Percentiles rank a stretch among this genome's conserved stretches.
These are phyloP conservation scores for Graphium colonna DNA, from an alignment of 2,888 invertebrate genomes.

Conservation along the genomic window DNA sequence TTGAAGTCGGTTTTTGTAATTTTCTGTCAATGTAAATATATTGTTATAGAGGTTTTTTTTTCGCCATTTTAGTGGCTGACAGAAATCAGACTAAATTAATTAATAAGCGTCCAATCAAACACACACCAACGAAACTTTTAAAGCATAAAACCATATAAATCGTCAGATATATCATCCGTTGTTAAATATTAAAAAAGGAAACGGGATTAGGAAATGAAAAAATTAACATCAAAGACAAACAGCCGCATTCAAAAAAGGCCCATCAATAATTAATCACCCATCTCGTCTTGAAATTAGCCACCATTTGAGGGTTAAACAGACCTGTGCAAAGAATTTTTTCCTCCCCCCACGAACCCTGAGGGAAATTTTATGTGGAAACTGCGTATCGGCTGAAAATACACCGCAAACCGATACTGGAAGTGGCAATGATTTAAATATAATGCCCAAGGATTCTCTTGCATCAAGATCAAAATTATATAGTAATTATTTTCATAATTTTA, in stretches of 20 bases:
- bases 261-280: conserved; percentile 75
- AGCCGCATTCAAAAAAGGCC: conserved; percentile 55
- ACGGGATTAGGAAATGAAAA: conserved; percentile 46
- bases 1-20: too few species aligned
- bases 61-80: too few species aligned
- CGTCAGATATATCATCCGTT: conserved; percentile 43
- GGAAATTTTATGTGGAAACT: conserved; percentile 75
- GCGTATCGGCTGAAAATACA: conserved; percentile 49
- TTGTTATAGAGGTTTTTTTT: too few species aligned
- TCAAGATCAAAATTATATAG: too few species aligned
- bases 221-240: conserved; percentile 72
- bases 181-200: conserved; percentile 52
- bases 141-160: neutral
- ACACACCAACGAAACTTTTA: neutral
- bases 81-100: too few species aligned
- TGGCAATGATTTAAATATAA: conserved; percentile 16
- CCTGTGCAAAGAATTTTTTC: conserved; percentile 57
- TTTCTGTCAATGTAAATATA: too few species aligned
- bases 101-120: neutral
- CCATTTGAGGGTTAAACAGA: conserved; percentile 69
- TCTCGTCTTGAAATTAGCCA: conserved; percentile 71
- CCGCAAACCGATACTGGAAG: conserved; percentile 36
- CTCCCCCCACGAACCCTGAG: conserved; percentile 55
- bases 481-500: neutral
- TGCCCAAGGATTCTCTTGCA: too few species aligned